A percentile compares a stretch with the other conserved stretches of the same genome.
Evolutionary conservation across 2,888 invertebrate genomes (phyloP).

Genomic region (Odontothrips loti): DNA sequence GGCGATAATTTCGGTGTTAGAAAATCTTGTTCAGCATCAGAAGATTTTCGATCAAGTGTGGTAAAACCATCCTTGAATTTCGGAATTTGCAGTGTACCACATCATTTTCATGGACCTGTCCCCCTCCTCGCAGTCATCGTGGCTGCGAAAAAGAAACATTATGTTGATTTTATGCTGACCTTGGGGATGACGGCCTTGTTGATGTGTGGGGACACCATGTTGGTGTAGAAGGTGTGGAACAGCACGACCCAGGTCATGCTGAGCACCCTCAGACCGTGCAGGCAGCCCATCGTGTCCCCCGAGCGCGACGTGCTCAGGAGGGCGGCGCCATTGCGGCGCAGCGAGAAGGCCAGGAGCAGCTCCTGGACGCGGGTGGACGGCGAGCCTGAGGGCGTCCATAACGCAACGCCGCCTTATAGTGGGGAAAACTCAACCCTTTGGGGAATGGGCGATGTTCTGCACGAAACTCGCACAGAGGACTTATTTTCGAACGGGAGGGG

Average conservation of each 20-base stretch:
- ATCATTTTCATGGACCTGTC: no score
- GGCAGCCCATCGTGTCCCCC: conserved; percentile 43
- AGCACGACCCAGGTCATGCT: conserved; percentile 51
- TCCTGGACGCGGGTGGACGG: neutral
- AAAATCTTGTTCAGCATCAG: no score
- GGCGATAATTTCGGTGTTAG: no score
- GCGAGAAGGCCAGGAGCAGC: conserved; percentile 45
- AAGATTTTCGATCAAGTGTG: no score
- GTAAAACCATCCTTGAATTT: no score
- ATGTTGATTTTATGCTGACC: conserved; percentile 40
- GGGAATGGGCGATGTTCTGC: neutral
- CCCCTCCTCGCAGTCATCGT: no score
- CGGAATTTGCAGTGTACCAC: no score
- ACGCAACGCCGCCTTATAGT: neutral
- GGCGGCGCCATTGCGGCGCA: conserved; percentile 45
- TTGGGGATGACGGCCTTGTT: conserved; percentile 46
- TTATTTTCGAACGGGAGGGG: no score
- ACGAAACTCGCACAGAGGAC: neutral
- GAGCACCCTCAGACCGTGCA: conserved; percentile 53
- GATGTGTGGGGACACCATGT: conserved; percentile 43
- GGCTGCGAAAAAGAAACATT: no score
- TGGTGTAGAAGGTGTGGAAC: conserved; percentile 48
- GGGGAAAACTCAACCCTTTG: no score
- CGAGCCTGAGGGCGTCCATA: neutral
- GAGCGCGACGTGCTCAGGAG: conserved; percentile 43